A percentile compares a stretch with the other conserved stretches of the same genome.
Conservation (phyloP, 2,888 invertebrate genomes). For the Mesochorus sp. region DNA sequence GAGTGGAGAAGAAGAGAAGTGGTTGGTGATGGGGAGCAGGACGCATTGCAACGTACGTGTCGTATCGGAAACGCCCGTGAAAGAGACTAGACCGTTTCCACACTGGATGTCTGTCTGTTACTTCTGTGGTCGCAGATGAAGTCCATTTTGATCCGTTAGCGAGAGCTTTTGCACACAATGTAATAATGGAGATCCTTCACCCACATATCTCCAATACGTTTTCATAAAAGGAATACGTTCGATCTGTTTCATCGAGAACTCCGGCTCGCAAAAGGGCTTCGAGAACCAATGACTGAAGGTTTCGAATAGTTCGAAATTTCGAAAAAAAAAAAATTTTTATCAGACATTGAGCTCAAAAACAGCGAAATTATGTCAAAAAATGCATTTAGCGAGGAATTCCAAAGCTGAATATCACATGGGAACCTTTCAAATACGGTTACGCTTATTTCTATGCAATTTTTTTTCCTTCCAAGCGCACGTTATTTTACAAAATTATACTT, state of each 20-base stretch:
- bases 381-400: too few species aligned
- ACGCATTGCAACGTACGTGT: slow-evolving; percentile 25
- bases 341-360: too few species aligned
- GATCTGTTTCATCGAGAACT: slow-evolving; percentile 4
- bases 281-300: background rate
- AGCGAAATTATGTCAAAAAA: too few species aligned
- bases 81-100: slow-evolving; percentile 64
- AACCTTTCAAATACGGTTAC: too few species aligned
- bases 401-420: too few species aligned
- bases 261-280: background rate
- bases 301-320: too few species aligned
- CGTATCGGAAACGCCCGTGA: slow-evolving; percentile 65
- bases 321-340: too few species aligned
- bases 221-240: slow-evolving; percentile 24
- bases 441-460: too few species aligned
- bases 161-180: slow-evolving; percentile 59
- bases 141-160: slow-evolving; percentile 47
- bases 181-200: slow-evolving; percentile 65
- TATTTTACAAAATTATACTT: too few species aligned
- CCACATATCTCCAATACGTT: slow-evolving; percentile 41
- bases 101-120: slow-evolving; percentile 58
- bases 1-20: background rate
- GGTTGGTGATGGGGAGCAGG: slow-evolving; percentile 10
- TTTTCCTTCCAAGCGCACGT: too few species aligned
- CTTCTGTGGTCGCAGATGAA: slow-evolving; percentile 40